These are phyloP conservation scores for Tethya wilhelma DNA, from an alignment of 37 sponge, comb jelly and placozoan species.

Conservation along the genomic window DNA sequence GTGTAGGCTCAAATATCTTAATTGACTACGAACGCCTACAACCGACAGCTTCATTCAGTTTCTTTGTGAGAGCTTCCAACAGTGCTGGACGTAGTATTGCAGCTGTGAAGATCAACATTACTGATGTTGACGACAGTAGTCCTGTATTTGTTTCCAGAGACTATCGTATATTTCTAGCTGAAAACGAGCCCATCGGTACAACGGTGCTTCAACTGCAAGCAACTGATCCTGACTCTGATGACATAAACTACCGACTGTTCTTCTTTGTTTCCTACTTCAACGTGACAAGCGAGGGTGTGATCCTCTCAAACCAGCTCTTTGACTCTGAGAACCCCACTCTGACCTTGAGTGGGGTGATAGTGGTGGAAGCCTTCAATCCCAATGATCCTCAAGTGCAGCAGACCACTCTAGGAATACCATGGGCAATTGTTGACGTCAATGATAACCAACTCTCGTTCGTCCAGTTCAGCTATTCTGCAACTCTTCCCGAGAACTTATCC, in stretches of 20 bases:
- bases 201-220: slow-evolving; percentile 43
- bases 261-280: background rate
- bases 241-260: slow-evolving; percentile 17
- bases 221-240: slow-evolving; percentile 42
- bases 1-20: background rate
- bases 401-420: background rate
- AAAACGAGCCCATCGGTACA: slow-evolving; percentile 21
- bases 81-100: slow-evolving; percentile 22
- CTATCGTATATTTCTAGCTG: slow-evolving; percentile 14
- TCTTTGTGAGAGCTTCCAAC: slow-evolving; percentile 34
- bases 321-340: slow-evolving; percentile 22
- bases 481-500: slow-evolving; percentile 17
- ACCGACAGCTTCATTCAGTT: slow-evolving; percentile 21
- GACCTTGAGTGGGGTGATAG: background rate
- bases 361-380: slow-evolving; percentile 27
- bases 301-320: slow-evolving; percentile 6
- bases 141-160: slow-evolving; percentile 18
- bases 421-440: slow-evolving; percentile 35
- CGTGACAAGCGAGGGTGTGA: slow-evolving; percentile 12
- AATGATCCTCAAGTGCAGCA: background rate
- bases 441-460: slow-evolving; percentile 43
- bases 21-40: slow-evolving; percentile 49
- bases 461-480: background rate
- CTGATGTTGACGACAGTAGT: slow-evolving; percentile 45
- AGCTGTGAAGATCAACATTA: slow-evolving; percentile 32